Evolutionary conservation across 2,797 vertebrate species (phyloP).

Genomic region (Amazonetta brasiliensis): DNA sequence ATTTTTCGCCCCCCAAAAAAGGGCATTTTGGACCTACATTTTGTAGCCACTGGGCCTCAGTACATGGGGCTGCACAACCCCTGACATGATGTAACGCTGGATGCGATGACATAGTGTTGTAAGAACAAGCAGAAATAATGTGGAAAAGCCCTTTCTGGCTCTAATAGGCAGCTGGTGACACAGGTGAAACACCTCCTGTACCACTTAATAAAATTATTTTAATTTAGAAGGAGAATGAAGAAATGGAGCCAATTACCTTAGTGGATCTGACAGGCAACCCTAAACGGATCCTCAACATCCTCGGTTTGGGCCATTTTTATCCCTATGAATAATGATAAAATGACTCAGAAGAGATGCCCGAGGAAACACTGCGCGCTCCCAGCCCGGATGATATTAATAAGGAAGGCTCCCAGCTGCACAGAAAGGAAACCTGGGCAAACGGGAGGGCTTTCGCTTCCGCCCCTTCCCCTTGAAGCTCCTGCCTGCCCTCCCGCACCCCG

Average conservation of each 20-base stretch:
- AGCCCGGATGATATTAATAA: conserved; percentile 60
- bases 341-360: conserved; percentile 68
- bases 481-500: not conserved
- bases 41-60: conserved; percentile 29
- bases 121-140: conserved; percentile 58
- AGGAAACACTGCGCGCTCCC: conserved; percentile 46
- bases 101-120: conserved; percentile 46
- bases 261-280: conserved; percentile 62
- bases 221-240: conserved; percentile 69
- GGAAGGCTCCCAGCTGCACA: conserved; percentile 27
- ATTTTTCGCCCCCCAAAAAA: not conserved
- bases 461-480: not conserved
- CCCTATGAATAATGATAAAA: conserved; percentile 65
- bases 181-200: conserved; percentile 60
- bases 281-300: conserved; percentile 56
- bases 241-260: conserved; percentile 68
- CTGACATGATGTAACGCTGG: conserved; percentile 24
- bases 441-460: not conserved
- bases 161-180: conserved; percentile 67
- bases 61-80: not conserved
- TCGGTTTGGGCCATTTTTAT: conserved; percentile 57
- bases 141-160: conserved; percentile 67
- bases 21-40: conserved; percentile 42
- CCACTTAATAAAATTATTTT: conserved; percentile 75
- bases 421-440: conserved; percentile 30